Base-by-base conservation (phyloP, 2,888 invertebrate species). In the Danaus chrysippus region DNA sequence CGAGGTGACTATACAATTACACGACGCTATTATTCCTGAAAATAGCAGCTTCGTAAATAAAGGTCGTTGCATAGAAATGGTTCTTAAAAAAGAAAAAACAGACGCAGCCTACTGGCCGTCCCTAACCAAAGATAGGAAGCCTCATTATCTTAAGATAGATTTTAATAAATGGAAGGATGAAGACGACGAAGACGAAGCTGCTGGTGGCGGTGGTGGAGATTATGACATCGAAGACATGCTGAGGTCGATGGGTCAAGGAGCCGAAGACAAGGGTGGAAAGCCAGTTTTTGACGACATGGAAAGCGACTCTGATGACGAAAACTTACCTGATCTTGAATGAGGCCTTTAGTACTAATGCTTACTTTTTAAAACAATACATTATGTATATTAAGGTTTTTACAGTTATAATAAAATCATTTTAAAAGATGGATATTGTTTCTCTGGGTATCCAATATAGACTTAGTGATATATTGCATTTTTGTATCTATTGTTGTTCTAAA, bases 111-210 rank as follows among this genome's bases (percentile, higher is more conserved):
- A 94, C 83, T 99, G 98, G 98, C 95, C 97, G 59, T 92, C 95
- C 70, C 91, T 98, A 73, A 95, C 97, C 62, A 96, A 95, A 82
- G 96, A 96, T 75, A 95, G 94, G 84, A 98, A 98, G 91, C 94
- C 95, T 74, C 98, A 98, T 83, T 99, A 98, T 95, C 92, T 99
- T 74, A 99, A 98, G 92, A 95, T 98, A 75, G 99, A 99, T 83
- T 99, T 99, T 84, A 96, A 97, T 82, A 98, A 98, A 91, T 99
- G 98, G 99, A 95, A 94, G 88, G 99, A 99, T 90, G 99, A 99
- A 87, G 97, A 97, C 77, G 98, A 98, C 67, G 97, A 96, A 60
- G 96, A 95, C n/a, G 96, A 95, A 69, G 97, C 97, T 71, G 93
- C 82, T 63, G 81, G 70, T 56, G 82, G 78, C 60, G 89, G 75